Evolutionary conservation across 2,113 vertebrate species (phyloP).

Genomic region (Vombatus ursinus): DNA sequence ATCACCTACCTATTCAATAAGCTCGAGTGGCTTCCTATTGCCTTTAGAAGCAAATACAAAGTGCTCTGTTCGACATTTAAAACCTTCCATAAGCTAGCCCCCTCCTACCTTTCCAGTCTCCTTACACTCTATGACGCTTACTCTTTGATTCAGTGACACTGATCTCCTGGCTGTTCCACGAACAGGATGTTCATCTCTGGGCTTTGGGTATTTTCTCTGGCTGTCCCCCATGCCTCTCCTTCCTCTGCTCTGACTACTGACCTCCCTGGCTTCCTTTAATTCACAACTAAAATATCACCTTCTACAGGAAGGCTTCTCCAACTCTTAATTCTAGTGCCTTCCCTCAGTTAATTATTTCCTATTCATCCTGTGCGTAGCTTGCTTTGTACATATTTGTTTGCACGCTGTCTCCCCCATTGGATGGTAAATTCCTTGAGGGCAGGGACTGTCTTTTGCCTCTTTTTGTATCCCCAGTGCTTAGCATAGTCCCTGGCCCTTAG

Average conservation of each 20-base stretch:
- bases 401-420: not conserved
- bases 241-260: not conserved
- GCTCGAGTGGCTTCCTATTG: not conserved
- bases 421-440: not conserved
- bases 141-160: not conserved
- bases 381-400: not conserved
- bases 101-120: not conserved
- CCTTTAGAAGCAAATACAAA: not conserved
- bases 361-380: not conserved
- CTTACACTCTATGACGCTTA: not conserved
- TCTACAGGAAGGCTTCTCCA: not conserved
- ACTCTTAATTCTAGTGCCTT: not conserved
- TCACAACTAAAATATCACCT: not conserved
- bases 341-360: not conserved
- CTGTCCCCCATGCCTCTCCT: not conserved
- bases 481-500: not conserved
- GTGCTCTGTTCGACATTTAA: not conserved
- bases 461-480: not conserved
- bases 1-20: not conserved
- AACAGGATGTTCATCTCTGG: not conserved
- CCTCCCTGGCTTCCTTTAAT: not conserved
- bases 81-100: not conserved
- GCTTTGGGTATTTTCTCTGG: not conserved
- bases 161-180: not conserved
- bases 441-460: not conserved